Evolutionary conservation across 2,888 invertebrate genomes (phyloP), one percentile per base, ranked within the genome.

Genomic region (Neocrepidodera transversa): DNA sequence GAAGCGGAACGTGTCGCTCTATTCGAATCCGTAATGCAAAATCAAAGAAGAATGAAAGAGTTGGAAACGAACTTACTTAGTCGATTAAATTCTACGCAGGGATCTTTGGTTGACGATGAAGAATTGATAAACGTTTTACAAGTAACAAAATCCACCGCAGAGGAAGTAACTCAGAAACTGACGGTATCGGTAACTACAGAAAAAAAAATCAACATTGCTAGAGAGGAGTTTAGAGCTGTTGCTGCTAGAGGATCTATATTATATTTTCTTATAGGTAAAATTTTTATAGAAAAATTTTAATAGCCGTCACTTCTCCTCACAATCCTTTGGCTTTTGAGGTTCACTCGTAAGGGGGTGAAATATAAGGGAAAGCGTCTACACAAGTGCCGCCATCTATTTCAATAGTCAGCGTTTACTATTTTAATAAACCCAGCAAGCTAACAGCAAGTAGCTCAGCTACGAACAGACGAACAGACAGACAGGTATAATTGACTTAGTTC

Each of bases 41-140:
- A 97, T 82, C 97, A 97, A 78, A 84, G 94, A 62, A 92, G 93
- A 69, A 97, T 97, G 93, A 95, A 97, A 78, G 94, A 95, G 75
- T 81, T 97, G 10, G 97, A 97, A 79, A 93, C 92, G 55, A 97
- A 96, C 77, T 82, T 97, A 48, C 82, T 97, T 10, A 90, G 91
- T 71, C 87, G 96, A n/a, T 82, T 97, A 51, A 96, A 95, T 47
- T 95, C 96, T 1, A 94, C 95, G 0, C 88, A 93, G 81, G 97
- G 96, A 0, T 95, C 95, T 0, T 81, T 97, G 57, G 97, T 97
- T 0, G 97, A 97, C 70, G 97, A 97, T 70, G 97, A 97, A 80
- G 95, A 95, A 11, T 82, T 97, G 10, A 96, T 97, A 70, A 89
- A 90, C 69, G 95, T 95, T 1, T 81, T 95, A 11, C 90, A 93